Conservation (phyloP, 1,140 invertebrate species). For the Temnothorax nylanderi region DNA sequence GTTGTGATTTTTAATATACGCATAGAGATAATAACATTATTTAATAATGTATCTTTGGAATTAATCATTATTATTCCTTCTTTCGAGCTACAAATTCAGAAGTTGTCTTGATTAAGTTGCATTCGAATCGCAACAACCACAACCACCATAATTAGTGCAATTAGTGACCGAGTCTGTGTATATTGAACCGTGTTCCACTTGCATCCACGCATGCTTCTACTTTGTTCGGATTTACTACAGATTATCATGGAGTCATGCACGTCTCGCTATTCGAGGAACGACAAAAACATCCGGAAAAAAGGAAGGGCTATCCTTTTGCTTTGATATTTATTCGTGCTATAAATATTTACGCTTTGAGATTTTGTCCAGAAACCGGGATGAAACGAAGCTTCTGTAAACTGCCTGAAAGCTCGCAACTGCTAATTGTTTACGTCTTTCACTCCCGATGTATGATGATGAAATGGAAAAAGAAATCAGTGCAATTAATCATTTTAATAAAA, state of each 20-base stretch:
- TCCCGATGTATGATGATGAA: background rate
- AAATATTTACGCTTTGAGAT: slow-evolving; percentile 52
- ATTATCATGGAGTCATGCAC: background rate
- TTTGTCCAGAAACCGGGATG: slow-evolving; percentile 31
- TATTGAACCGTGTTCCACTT: slow-evolving; percentile 13
- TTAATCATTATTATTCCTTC: slow-evolving; percentile 41
- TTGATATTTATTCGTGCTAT: slow-evolving; percentile 23
- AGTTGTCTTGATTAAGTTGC: slow-evolving; percentile 49
- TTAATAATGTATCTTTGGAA: background rate
- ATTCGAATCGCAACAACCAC: background rate
- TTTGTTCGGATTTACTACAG: slow-evolving; percentile 20
- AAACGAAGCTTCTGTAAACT: slow-evolving; percentile 27
- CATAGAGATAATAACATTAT: background rate
- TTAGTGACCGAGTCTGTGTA: background rate
- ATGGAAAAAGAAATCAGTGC: background rate
- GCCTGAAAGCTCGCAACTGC: background rate
- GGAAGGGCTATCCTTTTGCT: background rate
- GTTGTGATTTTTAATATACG: background rate
- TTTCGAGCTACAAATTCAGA: slow-evolving; percentile 11
- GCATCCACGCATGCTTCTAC: background rate
- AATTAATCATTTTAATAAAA: slow-evolving; percentile 1
- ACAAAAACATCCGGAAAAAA: slow-evolving; percentile 58
- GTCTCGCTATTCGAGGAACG: background rate
- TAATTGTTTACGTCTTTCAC: slow-evolving; percentile 15
- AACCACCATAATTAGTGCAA: slow-evolving; percentile 21